A percentile compares a stretch with the other conserved stretches of the same genome.
Conservation (phyloP, 2,888 invertebrate genomes). For the Nyleta sp. region DNA sequence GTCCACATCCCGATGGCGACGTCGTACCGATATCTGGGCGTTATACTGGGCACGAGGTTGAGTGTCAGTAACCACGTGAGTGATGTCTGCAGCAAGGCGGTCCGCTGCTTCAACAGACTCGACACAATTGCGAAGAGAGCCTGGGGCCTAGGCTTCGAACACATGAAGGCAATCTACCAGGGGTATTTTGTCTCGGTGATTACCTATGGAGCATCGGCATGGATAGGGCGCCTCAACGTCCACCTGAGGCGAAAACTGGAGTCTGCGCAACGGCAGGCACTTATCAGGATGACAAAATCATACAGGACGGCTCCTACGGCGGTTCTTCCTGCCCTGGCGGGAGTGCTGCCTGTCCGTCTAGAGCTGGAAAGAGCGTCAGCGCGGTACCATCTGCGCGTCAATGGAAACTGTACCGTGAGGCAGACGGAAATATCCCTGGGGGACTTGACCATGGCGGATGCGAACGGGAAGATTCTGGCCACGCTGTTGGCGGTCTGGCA, state of each 20-base stretch:
- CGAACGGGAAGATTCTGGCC: too few species aligned
- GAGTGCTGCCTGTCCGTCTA: neutral
- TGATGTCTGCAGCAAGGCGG: neutral
- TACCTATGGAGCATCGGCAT: neutral
- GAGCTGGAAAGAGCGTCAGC: neutral
- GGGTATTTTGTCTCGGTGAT: neutral
- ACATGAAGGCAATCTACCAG: neutral
- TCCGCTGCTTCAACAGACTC: neutral
- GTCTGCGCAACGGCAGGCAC: neutral
- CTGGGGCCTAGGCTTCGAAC: neutral
- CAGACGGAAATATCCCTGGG: too few species aligned
- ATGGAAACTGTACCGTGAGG: too few species aligned
- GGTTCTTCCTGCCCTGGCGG: neutral
- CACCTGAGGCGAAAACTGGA: neutral
- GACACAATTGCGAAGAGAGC: neutral
- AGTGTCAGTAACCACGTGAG: neutral
- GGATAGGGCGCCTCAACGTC: neutral
- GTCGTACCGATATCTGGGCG: neutral
- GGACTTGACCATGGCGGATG: too few species aligned
- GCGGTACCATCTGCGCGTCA: neutral
- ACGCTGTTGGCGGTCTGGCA: too few species aligned
- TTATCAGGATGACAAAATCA: neutral
- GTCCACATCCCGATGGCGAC: neutral
- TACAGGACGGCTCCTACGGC: neutral
- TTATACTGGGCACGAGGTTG: neutral